phyloP scores from a whole-genome alignment of 2,888 invertebrate genomes.

The Limnephilus lunatus region DNA sequence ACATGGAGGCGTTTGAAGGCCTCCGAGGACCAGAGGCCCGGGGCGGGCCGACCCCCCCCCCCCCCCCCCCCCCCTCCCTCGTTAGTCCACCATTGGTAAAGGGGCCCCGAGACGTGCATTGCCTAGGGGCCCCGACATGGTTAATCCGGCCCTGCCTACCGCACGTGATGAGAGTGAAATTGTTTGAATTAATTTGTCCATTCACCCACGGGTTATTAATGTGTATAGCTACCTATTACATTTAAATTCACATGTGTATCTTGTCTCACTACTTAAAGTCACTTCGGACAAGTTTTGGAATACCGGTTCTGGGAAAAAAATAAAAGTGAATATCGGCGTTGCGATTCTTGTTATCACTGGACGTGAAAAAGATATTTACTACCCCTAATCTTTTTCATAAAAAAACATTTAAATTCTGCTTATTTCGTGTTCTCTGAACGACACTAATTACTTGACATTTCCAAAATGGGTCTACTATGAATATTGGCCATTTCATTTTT shows the following conservation, averaged over 20 bases:
- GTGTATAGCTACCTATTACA: too few species aligned
- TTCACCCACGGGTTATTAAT: not conserved
- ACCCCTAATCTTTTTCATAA: not conserved
- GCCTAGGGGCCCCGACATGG: too few species aligned
- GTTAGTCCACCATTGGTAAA: too few species aligned
- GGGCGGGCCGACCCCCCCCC: too few species aligned
- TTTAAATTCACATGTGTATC: too few species aligned
- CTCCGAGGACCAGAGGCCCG: too few species aligned
- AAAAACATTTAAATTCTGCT: not conserved
- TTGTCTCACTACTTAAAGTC: too few species aligned
- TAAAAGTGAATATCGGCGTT: constrained; percentile 16
- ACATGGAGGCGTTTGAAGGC: too few species aligned
- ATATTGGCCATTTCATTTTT: not conserved
- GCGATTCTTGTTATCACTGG: constrained; percentile 14
- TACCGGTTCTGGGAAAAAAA: constrained; percentile 16
- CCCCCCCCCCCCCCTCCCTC: too few species aligned
- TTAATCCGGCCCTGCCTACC: too few species aligned
- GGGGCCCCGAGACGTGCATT: too few species aligned
- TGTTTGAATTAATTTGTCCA: constrained; percentile 2
- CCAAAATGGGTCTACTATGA: not conserved
- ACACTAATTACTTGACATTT: not conserved
- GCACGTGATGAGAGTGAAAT: not conserved
- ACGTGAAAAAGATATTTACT: not conserved
- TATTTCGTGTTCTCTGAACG: not conserved
- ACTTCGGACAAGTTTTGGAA: not conserved